Percentiles rank a stretch among this genome's conserved stretches.
Conservation (phyloP, 2,113 vertebrate species). For the Syngnathoides biaculeatus region DNA sequence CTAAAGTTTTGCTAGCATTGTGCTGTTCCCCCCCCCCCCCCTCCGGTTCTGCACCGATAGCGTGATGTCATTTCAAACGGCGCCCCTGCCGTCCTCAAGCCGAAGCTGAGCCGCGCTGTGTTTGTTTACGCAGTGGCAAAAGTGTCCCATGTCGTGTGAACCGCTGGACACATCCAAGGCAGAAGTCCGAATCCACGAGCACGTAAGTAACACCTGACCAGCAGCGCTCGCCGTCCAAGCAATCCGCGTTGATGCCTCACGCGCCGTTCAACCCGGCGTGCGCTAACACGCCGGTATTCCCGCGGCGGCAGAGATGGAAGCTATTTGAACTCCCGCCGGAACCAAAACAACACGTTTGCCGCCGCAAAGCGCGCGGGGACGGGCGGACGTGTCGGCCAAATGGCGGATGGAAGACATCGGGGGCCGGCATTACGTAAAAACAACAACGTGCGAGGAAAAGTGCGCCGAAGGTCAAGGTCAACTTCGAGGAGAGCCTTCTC, state of each 20-base stretch:
- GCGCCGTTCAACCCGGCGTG: slow-evolving; percentile 4
- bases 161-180: no score
- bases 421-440: slow-evolving; percentile 28
- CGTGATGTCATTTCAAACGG: no score
- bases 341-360: slow-evolving; percentile 41
- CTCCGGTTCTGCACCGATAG: no score
- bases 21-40: no score
- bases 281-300: slow-evolving; percentile 24
- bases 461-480: slow-evolving; percentile 3
- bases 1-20: no score
- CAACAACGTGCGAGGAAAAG: slow-evolving; percentile 10
- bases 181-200: no score
- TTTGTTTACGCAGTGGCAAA: no score
- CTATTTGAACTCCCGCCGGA: slow-evolving; percentile 34
- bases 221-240: neutral
- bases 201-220: no score
- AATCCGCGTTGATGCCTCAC: neutral
- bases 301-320: slow-evolving; percentile 20
- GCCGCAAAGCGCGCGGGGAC: neutral
- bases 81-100: no score
- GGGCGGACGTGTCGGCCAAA: slow-evolving; percentile 42
- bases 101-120: no score
- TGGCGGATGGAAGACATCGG: slow-evolving; percentile 25
- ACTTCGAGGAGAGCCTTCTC: neutral
- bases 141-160: no score